These are phyloP conservation scores for Caranx melampygus DNA, from an alignment of 2,113 vertebrate species.

Conservation along the genomic window DNA sequence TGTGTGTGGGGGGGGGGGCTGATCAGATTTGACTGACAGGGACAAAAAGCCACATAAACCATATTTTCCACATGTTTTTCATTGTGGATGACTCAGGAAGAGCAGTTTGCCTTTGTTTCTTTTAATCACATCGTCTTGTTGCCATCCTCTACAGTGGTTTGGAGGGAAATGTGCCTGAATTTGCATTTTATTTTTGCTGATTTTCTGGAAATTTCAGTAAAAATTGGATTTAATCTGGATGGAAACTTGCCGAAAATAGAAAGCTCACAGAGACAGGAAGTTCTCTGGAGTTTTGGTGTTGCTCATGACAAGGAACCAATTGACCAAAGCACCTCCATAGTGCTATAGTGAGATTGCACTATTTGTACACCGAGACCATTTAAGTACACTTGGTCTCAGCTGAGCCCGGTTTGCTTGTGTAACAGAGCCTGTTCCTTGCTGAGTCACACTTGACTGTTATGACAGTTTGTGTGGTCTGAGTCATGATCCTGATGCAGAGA, in stretches of 20 bases:
- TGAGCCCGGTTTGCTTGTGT: conserved; percentile 10
- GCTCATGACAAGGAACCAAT: neutral
- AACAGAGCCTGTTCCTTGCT: conserved; percentile 25
- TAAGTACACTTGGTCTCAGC: neutral
- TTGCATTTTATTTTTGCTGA: neutral
- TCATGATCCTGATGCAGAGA: conserved; percentile 9
- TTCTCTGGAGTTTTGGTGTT: neutral
- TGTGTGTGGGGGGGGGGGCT: no score
- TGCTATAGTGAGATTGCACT: neutral
- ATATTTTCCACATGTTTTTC: conserved; percentile 3
- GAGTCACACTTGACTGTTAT: conserved; percentile 60
- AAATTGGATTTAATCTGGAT: neutral
- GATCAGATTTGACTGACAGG: neutral
- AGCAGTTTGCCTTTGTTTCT: no score
- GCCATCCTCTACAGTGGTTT: neutral
- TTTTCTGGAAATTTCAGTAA: neutral
- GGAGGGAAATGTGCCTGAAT: neutral
- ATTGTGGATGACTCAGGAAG: neutral
- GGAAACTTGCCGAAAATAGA: neutral
- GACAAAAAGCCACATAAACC: neutral
- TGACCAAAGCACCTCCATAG: neutral
- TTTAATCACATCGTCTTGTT: neutral
- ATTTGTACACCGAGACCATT: neutral
- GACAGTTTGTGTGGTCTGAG: conserved; percentile 56
- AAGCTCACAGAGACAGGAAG: neutral